phyloP scores from a whole-genome alignment of 2,113 vertebrate genomes.

The Cyanoderma ruficeps region DNA sequence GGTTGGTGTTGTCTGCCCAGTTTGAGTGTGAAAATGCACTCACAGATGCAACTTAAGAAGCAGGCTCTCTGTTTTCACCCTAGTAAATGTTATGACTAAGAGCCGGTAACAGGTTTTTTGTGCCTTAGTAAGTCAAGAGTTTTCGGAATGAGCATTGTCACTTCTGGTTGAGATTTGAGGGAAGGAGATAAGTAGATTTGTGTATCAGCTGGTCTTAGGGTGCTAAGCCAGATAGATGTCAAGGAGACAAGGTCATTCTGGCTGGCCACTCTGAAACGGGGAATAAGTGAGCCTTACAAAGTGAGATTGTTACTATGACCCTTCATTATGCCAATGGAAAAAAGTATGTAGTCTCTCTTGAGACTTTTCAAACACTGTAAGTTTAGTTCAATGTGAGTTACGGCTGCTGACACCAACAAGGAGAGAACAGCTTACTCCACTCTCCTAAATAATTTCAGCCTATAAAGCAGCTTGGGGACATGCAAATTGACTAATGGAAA shows the following conservation, averaged over 20 bases:
- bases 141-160: not conserved
- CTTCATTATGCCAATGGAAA: not conserved
- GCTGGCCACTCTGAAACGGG: not conserved
- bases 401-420: accelerated
- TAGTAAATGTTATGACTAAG: not conserved
- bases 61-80: not conserved
- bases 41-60: not conserved
- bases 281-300: not conserved
- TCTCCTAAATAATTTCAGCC: not conserved
- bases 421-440: not conserved
- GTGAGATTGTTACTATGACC: not conserved
- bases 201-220: not conserved
- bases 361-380: not conserved
- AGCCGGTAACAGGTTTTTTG: not conserved
- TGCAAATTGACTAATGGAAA: not conserved
- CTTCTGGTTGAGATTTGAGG: not conserved
- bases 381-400: not conserved
- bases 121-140: not conserved
- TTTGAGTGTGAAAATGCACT: not conserved
- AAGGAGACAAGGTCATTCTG: not conserved
- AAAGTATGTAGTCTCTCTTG: not conserved
- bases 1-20: not conserved
- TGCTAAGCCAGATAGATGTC: not conserved
- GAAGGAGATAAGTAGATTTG: not conserved
- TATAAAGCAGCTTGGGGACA: not conserved